Evolutionary conservation across 2,113 vertebrate species (phyloP).

Genomic region (Cyrtonyx montezumae): DNA sequence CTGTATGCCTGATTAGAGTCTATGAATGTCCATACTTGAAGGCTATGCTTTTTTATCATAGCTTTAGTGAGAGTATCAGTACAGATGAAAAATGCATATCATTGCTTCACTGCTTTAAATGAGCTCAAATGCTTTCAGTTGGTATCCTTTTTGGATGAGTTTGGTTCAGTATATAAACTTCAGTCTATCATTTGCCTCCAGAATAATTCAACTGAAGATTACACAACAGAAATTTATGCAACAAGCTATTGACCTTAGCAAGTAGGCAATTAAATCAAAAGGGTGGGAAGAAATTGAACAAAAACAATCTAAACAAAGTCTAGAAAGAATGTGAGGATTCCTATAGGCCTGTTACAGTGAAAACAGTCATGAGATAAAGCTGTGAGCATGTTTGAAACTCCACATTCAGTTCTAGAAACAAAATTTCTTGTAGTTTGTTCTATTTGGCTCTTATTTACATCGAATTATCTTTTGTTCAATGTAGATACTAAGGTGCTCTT

Average conservation of each 20-base stretch:
- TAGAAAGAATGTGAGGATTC: neutral
- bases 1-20: neutral
- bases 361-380: neutral
- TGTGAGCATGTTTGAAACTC: neutral
- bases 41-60: neutral
- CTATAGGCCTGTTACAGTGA: neutral
- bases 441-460: neutral
- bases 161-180: slow-evolving; percentile 29
- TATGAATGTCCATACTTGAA: slow-evolving; percentile 3
- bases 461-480: neutral
- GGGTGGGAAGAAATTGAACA: neutral
- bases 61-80: neutral
- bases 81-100: neutral
- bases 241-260: neutral
- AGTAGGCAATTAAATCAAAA: neutral
- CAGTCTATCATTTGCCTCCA: neutral
- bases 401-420: neutral
- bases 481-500: neutral
- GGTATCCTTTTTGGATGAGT: neutral
- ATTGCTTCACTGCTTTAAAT: slow-evolving; percentile 9
- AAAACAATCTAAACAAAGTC: neutral
- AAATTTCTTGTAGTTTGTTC: neutral
- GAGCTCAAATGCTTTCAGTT: neutral
- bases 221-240: neutral
- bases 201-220: neutral